Conservation (phyloP, 1,140 invertebrate genomes). For the Chironomus striatipennis region DNA sequence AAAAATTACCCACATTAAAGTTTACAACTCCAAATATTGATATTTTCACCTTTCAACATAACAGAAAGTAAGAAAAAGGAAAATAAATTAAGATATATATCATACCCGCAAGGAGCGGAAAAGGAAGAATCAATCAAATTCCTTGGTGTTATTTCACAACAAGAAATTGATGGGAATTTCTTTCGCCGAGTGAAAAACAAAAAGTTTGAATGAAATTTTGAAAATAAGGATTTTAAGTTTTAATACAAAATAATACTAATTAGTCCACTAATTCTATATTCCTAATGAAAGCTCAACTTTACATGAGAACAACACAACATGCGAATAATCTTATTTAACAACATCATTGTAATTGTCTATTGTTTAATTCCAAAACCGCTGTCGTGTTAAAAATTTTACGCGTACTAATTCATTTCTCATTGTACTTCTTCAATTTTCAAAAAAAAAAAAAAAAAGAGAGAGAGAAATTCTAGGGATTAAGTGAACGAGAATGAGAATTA, state of each 20-base stretch:
- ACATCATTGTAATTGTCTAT: constrained; percentile 4
- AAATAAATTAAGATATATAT: constrained; percentile 15
- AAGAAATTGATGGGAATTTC: no score
- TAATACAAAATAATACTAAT: no score
- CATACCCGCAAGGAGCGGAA: not conserved
- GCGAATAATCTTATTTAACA: not conserved
- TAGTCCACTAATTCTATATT: no score
- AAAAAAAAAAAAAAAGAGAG: no score
- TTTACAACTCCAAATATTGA: no score
- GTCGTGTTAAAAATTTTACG: not conserved
- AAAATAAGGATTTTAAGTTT: no score
- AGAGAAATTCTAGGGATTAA: not conserved
- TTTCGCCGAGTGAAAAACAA: no score
- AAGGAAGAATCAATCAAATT: constrained; percentile 1
- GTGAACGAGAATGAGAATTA: not conserved
- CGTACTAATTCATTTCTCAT: not conserved
- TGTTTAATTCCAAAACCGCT: not conserved
- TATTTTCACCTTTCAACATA: no score
- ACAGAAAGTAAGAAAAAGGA: not conserved
- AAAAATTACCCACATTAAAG: no score
- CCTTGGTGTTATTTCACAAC: not conserved
- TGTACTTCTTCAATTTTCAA: not conserved
- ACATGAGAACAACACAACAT: not conserved
- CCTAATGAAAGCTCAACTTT: no score
- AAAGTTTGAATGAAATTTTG: no score